Conservation (phyloP, 2,888 invertebrate genomes). For the Onthophagus sagittarius region DNA sequence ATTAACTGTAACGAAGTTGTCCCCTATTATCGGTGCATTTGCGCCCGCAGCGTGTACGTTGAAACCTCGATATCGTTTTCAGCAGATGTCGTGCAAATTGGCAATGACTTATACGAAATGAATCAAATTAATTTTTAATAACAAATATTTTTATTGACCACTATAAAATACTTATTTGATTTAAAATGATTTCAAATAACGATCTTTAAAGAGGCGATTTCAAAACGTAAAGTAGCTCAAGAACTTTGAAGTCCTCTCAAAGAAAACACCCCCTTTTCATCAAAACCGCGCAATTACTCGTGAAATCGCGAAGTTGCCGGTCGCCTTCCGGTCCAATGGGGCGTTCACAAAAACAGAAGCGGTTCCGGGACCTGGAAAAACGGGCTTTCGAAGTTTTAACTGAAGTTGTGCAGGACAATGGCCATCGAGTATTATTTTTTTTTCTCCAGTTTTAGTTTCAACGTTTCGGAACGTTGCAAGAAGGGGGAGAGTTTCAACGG, state of each 20-base stretch:
- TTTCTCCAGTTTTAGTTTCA: neutral
- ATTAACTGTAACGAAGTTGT: slow-evolving; percentile 17
- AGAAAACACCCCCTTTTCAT: neutral
- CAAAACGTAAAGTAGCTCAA: neutral
- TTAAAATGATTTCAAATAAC: neutral
- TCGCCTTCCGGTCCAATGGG: neutral
- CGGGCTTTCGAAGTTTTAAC: neutral
- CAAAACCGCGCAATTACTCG: neutral
- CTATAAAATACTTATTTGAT: too few relatives aligned
- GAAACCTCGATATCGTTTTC: neutral
- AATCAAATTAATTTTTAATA: too few relatives aligned
- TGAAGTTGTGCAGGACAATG: slow-evolving; percentile 7
- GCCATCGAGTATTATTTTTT: neutral
- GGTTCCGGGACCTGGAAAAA: neutral
- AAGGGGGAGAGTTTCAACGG: neutral
- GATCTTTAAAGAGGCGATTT: neutral
- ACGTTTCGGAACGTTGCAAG: neutral
- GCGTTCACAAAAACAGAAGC: neutral
- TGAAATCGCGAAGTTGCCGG: neutral
- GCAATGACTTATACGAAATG: neutral
- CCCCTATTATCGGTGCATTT: slow-evolving; percentile 7
- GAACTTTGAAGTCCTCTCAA: neutral
- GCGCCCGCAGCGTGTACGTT: neutral
- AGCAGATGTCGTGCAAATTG: neutral
- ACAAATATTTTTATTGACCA: too few relatives aligned